These are phyloP conservation scores for Pteruthius melanotis DNA, from an alignment of 2,113 vertebrate species.

Conservation along the genomic window DNA sequence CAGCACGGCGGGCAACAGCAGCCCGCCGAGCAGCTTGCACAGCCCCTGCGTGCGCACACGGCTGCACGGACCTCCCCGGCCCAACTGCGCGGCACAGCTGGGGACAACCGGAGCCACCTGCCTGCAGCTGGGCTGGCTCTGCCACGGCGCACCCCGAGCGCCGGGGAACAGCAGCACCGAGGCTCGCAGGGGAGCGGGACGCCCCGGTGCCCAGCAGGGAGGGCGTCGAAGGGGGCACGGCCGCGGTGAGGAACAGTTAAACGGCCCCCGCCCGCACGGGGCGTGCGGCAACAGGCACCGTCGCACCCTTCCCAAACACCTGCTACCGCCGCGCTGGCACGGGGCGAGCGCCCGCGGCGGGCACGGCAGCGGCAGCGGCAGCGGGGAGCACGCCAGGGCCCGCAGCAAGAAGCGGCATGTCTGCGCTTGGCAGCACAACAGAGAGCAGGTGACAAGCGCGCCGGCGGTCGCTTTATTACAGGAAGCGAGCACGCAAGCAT, in stretches of 20 bases:
- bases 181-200: neutral
- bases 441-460: conserved; percentile 61
- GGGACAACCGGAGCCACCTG: neutral
- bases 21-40: neutral
- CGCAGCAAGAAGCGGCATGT: conserved; percentile 53
- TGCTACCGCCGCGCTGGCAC: conserved; percentile 39
- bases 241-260: neutral
- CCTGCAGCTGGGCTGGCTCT: neutral
- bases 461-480: conserved; percentile 26
- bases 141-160: neutral
- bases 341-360: conserved; percentile 4
- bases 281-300: conserved; percentile 43
- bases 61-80: fast-evolving
- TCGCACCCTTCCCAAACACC: conserved; percentile 55
- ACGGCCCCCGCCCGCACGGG: neutral
- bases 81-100: neutral
- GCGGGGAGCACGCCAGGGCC: conserved; percentile 19
- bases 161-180: fast-evolving
- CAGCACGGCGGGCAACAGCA: neutral
- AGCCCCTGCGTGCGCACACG: fast-evolving
- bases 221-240: neutral
- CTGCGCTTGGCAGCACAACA: conserved; percentile 48
- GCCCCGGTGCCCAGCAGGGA: neutral
- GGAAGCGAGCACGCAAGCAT: conserved; percentile 26
- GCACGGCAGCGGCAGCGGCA: neutral